Conservation (phyloP, 2,113 vertebrate genomes). For the Seriola rivoliana region DNA sequence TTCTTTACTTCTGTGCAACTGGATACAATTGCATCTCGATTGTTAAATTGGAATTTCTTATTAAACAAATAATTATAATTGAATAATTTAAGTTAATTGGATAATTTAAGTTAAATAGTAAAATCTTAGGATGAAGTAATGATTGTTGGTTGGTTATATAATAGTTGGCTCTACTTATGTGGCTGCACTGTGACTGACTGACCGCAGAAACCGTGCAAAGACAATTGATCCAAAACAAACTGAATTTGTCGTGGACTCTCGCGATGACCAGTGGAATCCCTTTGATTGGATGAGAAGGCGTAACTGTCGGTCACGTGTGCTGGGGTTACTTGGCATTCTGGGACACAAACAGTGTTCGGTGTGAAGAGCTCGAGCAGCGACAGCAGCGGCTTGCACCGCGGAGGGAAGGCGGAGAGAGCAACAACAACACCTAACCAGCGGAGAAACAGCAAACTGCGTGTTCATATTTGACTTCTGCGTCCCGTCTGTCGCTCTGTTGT, state of each 20-base stretch:
- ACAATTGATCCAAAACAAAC: constrained; percentile 54
- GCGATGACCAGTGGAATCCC: constrained; percentile 51
- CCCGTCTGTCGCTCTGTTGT: not conserved
- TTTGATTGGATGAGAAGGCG: constrained; percentile 55
- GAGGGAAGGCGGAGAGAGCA: constrained; percentile 8
- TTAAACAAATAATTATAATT: too few relatives aligned
- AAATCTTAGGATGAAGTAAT: not conserved
- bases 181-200: not conserved
- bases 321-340: constrained; percentile 81
- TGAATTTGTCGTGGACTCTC: constrained; percentile 42
- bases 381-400: constrained; percentile 34
- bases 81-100: too few relatives aligned
- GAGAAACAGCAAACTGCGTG: not conserved
- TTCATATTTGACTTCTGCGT: not conserved
- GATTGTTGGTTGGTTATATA: not conserved
- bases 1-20: too few relatives aligned
- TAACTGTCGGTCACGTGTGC: constrained; percentile 59
- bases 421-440: constrained; percentile 1
- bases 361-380: constrained; percentile 64
- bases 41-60: too few relatives aligned
- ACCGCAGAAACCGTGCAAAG: not conserved
- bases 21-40: too few relatives aligned
- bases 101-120: too few relatives aligned
- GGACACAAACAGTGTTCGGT: constrained; percentile 84
- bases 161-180: not conserved